Evolutionary conservation across 2,113 vertebrate species (phyloP), one percentile per base, ranked within the genome.

Genomic region (Rutilus rutilus): DNA sequence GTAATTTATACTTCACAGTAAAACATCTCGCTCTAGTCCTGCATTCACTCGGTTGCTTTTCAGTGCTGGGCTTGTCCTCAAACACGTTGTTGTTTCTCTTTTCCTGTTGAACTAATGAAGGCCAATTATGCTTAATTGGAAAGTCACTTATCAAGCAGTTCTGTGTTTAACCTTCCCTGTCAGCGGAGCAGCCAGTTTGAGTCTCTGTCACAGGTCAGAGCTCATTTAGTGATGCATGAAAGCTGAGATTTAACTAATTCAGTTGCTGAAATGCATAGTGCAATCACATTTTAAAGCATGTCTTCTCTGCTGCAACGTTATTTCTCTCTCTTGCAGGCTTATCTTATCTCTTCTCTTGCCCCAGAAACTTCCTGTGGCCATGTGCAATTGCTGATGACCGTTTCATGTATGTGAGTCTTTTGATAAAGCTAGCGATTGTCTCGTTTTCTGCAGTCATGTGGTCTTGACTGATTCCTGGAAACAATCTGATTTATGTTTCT

Each of bases 111-210:
- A 21, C 78, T 76, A 73, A 86, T 86, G 30, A 80, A 74, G 78
- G 10, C 21, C n/a, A 62, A 62, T 74, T 50, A 80, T 27, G 23
- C 71, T 50, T 86, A 57, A 81, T 86, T 75, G 42, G 54, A 75
- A 54, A 86, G 69, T 33, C 65, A 81, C 78, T 86, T 74, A 75
- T 81, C 59, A 75, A 81, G 71, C 42, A 82, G 57, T 79, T 27
- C 39, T 69, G 64, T 79, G 50, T 74, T 81, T 79, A 86, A 79
- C 33, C 64, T 86, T 60, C 62, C 17, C 77, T 80, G 85, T 73
- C 65, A 60, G 85, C 14, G 52, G 47, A 78, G 64, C 85, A 73
- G 39, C 78, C 25, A 14, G 39, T 83, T 17, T 15, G 59, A 25
- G 52, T 59, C 30, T 71, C 47, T 50, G 17, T 19, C 47, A 69